Conservation (phyloP, 2,113 vertebrate species). For the Naja naja region DNA sequence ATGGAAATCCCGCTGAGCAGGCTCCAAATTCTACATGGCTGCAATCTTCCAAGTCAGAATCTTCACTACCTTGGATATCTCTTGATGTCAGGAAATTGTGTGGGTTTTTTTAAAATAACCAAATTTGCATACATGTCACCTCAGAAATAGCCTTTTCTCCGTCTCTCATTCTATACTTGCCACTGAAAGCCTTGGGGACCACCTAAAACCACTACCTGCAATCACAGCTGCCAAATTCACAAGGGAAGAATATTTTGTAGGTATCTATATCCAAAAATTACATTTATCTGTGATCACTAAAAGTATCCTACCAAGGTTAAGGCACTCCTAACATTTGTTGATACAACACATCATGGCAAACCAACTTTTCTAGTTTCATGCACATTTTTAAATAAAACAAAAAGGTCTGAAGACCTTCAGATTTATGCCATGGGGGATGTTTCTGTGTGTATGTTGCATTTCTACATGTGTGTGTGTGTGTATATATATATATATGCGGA, state of each 20-base stretch:
- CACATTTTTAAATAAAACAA: slow-evolving; percentile 13
- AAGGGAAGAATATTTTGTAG: neutral
- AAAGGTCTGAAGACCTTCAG: slow-evolving; percentile 19
- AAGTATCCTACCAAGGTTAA: slow-evolving; percentile 20
- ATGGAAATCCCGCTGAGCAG: slow-evolving; percentile 58
- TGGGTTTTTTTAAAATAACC: slow-evolving; percentile 37
- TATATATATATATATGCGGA: neutral
- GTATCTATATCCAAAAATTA: slow-evolving; percentile 21
- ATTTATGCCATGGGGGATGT: neutral
- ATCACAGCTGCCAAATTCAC: slow-evolving; percentile 41
- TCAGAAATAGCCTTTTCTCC: neutral
- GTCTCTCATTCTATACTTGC: neutral
- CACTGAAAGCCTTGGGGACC: slow-evolving; percentile 18
- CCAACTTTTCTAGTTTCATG: slow-evolving; percentile 26
- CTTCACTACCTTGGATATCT: slow-evolving; percentile 48
- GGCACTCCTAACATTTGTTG: neutral
- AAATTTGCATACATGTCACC: neutral
- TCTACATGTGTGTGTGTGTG: neutral
- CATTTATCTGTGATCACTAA: slow-evolving; percentile 20
- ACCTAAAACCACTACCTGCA: slow-evolving; percentile 16
- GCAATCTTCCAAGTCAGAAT: slow-evolving; percentile 52
- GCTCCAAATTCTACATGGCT: slow-evolving; percentile 55
- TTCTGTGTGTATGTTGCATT: neutral
- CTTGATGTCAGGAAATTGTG: slow-evolving; percentile 21
- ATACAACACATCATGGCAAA: neutral